These are phyloP conservation scores for Agapornis roseicollis DNA, from an alignment of 2,113 vertebrate species.

Conservation along the genomic window DNA sequence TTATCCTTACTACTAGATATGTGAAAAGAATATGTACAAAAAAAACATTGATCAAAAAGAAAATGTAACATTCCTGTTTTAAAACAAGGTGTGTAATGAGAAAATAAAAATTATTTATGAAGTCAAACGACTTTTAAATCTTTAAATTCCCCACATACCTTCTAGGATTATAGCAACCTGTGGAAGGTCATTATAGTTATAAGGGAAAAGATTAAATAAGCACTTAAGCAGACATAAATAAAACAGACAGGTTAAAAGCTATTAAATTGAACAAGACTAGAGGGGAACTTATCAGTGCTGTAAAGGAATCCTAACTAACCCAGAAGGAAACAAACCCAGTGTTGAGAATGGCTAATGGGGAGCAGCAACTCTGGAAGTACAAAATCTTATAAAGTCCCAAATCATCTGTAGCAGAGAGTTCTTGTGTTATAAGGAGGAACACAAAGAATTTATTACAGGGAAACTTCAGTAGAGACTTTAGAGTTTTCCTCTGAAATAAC, in stretches of 20 bases:
- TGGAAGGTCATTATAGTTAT: slow-evolving; percentile 72
- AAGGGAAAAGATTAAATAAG: slow-evolving; percentile 70
- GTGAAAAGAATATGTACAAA: not conserved
- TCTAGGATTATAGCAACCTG: slow-evolving; percentile 72
- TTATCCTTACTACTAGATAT: not conserved
- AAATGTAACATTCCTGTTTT: not conserved
- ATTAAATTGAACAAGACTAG: slow-evolving; percentile 56
- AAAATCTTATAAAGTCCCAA: not conserved
- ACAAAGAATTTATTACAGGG: not conserved
- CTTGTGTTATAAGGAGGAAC: not conserved
- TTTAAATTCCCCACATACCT: slow-evolving; percentile 68
- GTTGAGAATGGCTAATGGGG: not conserved
- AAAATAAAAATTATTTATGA: slow-evolving; percentile 71
- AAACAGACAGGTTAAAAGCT: slow-evolving; percentile 68
- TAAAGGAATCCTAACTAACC: slow-evolving; percentile 35
- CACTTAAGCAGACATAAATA: slow-evolving; percentile 71
- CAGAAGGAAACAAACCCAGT: slow-evolving; percentile 2
- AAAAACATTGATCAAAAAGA: not conserved
- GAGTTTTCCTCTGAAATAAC: not conserved
- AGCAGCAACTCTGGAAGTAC: not conserved
- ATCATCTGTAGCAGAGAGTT: not conserved
- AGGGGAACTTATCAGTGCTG: slow-evolving; percentile 30
- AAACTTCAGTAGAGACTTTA: not conserved
- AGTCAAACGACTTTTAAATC: slow-evolving; percentile 71
- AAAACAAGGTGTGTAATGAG: slow-evolving; percentile 7